These are phyloP conservation scores for Astreopora myriophthalma DNA, from an alignment of 64 coral and sea anemone species.

Conservation along the genomic window DNA sequence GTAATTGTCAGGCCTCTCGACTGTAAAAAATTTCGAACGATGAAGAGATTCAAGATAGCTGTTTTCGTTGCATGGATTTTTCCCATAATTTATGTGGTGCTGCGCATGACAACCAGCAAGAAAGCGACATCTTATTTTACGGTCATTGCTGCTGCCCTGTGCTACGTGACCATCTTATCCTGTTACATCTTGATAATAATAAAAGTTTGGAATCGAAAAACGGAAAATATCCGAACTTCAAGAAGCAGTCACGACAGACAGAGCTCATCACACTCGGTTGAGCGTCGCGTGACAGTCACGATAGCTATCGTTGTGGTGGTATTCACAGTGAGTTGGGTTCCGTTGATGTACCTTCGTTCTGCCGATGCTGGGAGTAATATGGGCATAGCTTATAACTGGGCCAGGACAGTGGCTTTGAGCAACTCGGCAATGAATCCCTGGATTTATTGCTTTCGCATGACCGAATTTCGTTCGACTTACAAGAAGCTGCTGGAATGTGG, in stretches of 20 bases:
- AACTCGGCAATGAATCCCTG: constrained; percentile 88
- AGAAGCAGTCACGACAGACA: neutral
- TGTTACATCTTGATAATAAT: constrained; percentile 75
- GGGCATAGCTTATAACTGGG: constrained; percentile 82
- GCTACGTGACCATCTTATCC: constrained; percentile 70
- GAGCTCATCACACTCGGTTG: constrained; percentile 31
- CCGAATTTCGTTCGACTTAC: constrained; percentile 78
- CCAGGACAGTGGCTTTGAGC: constrained; percentile 76
- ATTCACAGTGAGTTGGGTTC: constrained; percentile 78
- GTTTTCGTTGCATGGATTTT: constrained; percentile 51
- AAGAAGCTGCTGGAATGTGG: constrained; percentile 47
- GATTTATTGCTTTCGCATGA: constrained; percentile 83
- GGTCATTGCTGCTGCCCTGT: constrained; percentile 66
- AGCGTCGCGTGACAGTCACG: constrained; percentile 88
- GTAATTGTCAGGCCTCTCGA: constrained; percentile 65
- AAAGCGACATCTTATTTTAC: constrained; percentile 79
- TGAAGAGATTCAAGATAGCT: constrained; percentile 49
- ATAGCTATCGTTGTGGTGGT: constrained; percentile 80
- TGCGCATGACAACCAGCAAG: constrained; percentile 65
- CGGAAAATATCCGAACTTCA: neutral
- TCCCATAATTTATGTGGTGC: constrained; percentile 65
- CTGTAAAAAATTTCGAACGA: constrained; percentile 14
- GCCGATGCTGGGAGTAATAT: constrained; percentile 55
- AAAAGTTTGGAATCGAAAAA: constrained; percentile 62
- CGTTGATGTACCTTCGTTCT: constrained; percentile 65